Evolutionary conservation across 2,113 vertebrate genomes (phyloP).

Genomic region (Oryctolagus cuniculus): DNA sequence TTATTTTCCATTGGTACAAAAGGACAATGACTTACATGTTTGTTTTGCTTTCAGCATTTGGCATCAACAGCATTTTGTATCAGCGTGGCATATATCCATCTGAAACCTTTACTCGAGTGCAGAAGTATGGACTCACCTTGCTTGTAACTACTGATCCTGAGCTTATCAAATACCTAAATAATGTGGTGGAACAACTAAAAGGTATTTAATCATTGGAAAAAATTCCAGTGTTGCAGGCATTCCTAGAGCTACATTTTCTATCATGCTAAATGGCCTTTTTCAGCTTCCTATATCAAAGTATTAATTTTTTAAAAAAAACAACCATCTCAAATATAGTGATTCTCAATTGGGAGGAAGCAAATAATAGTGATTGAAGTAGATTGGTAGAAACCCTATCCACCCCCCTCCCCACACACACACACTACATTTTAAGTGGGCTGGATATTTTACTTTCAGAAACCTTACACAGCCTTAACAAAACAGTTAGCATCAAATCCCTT

Average conservation of each 20-base stretch:
- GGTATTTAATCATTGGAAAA: constrained; percentile 83
- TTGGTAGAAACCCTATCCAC: not conserved
- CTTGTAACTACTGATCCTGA: constrained; percentile 94
- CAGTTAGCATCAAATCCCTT: not conserved
- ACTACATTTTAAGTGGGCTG: not conserved
- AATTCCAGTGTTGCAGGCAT: not conserved
- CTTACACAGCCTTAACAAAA: not conserved
- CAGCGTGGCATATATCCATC: constrained; percentile 97
- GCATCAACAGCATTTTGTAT: constrained; percentile 98
- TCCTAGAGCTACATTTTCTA: not conserved
- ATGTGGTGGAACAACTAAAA: constrained; percentile 96
- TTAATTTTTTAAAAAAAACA: not conserved
- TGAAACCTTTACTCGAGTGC: constrained; percentile 95
- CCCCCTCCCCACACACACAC: not conserved
- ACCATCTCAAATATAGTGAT: not conserved
- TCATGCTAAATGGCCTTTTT: not conserved
- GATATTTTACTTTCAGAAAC: constrained; percentile 11
- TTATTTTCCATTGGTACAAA: not conserved
- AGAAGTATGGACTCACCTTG: constrained; percentile 96
- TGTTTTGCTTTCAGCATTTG: constrained; percentile 89
- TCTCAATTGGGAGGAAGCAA: not conserved
- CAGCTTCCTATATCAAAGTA: not conserved
- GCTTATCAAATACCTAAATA: constrained; percentile 95
- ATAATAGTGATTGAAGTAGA: not conserved
- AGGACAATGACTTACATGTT: not conserved